Evolutionary conservation across 2,113 vertebrate genomes (phyloP), one percentile per base, ranked within the genome.

Genomic region (Rhynchomys soricoides): DNA sequence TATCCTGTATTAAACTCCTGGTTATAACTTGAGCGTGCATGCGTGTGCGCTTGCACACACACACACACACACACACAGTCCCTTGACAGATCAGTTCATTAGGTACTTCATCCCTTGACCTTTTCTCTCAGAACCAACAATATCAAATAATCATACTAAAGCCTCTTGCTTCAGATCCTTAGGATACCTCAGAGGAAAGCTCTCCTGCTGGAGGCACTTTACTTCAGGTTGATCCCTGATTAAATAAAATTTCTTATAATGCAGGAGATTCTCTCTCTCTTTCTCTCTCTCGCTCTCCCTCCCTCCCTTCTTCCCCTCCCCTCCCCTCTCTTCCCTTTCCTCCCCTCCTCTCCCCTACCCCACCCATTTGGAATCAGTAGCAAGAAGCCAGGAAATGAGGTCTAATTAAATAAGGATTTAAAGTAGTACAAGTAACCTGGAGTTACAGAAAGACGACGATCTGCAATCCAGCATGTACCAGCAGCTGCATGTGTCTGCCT

Each of bases 401-500:
- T 17, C 83, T 95, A 94, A 96, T 94, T 95, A 92, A 74, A 91
- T 62, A 59, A 95, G 31, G 86, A 50, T 91, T 81, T 89, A 95
- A 93, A 83, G 66, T 86, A 91, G 93, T 59, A 40, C 31, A 55
- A 68, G 68, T 59, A 43, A 68, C 89, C 48, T 71, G 95, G 87
- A 91, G 45, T 81, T 74, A 81, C 40, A 92, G 90, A 48, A 94
- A 92, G 45, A 95, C 57, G 40, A 59, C 62, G 34, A 74, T 64
- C 71, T 22, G n/a, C n/a, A 74, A 7, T 45, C n/a, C 22, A 77
- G 90, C 70, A 19, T 31, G 78, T 26, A 74, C 77, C 43, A 50
- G 87, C 45, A 43, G 34, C 45, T 68, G 17, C 55, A 7, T 0
- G 12, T 57, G 64, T 91, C 26, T 81, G 50, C 62, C 59, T n/a